These are phyloP conservation scores for Campylomormyrus numenius DNA, from an alignment of 2,113 vertebrate species.

Conservation along the genomic window DNA sequence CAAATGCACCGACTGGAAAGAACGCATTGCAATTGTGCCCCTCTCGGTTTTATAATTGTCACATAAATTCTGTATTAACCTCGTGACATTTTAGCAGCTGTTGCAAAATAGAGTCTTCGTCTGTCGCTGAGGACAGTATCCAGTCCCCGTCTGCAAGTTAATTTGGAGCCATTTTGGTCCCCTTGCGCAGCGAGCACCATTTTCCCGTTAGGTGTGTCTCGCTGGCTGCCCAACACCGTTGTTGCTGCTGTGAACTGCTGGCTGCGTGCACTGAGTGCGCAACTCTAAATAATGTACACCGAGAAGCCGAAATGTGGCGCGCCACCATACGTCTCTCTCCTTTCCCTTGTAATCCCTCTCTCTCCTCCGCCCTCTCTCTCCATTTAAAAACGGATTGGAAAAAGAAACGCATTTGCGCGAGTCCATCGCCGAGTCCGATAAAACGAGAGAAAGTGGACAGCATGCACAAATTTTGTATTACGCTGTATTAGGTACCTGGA, in stretches of 20 bases:
- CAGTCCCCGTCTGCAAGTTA: slow-evolving; percentile 25
- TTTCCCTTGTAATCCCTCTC: background rate
- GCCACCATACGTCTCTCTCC: slow-evolving; percentile 16
- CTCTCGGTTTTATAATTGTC: slow-evolving; percentile 29
- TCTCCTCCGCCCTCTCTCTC: slow-evolving; percentile 6
- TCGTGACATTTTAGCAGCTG: slow-evolving; percentile 28
- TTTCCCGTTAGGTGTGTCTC: slow-evolving; percentile 33
- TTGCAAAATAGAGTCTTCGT: slow-evolving; percentile 27
- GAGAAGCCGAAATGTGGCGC: slow-evolving; percentile 1
- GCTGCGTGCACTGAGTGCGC: slow-evolving; percentile 14
- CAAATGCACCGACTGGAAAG: slow-evolving; percentile 42
- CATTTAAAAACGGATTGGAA: background rate
- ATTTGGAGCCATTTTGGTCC: slow-evolving; percentile 28
- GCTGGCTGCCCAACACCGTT: slow-evolving; percentile 22
- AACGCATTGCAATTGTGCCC: slow-evolving; percentile 45
- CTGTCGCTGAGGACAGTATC: slow-evolving; percentile 24
- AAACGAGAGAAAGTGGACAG: background rate
- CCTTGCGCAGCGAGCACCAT: slow-evolving; percentile 24
- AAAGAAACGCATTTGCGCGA: background rate
- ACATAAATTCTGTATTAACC: slow-evolving; percentile 30
- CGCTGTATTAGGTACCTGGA: background rate
- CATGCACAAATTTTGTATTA: background rate
- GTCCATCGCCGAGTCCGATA: background rate
- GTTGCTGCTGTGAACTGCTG: slow-evolving; percentile 22
- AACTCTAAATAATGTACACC: slow-evolving; percentile 12